phyloP scores from a whole-genome alignment of 1,140 invertebrate genomes.

The Drosophila athabasca region DNA sequence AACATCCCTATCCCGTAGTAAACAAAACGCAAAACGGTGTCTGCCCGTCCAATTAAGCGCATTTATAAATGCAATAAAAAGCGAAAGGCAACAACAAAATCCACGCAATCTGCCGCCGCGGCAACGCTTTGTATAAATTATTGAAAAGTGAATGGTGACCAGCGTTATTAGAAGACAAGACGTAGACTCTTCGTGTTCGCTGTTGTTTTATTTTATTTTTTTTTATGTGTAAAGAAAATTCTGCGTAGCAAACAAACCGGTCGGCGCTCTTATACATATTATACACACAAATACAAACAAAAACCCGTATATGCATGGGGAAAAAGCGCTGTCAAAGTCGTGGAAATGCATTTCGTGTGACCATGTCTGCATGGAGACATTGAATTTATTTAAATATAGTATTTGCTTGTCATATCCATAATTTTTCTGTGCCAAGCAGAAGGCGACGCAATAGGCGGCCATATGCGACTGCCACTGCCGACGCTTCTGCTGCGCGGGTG shows the following conservation, averaged over 20 bases:
- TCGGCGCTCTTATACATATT: conserved; percentile 58
- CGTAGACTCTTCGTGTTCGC: neutral
- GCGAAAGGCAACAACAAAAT: conserved; percentile 8
- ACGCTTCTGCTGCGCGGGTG: conserved; percentile 51
- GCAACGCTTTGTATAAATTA: too few relatives aligned
- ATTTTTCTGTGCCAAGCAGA: conserved; percentile 45
- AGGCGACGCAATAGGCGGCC: conserved; percentile 34
- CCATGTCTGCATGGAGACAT: conserved; percentile 14
- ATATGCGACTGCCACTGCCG: conserved; percentile 51
- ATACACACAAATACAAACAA: conserved; percentile 46
- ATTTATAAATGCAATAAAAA: conserved; percentile 32
- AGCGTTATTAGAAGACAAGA: conserved; percentile 29
- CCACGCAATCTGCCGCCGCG: neutral
- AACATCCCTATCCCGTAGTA: too few relatives aligned
- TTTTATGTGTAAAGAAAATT: conserved; percentile 51
- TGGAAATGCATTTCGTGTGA: conserved; percentile 24
- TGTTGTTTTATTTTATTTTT: neutral
- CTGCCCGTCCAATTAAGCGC: conserved; percentile 21
- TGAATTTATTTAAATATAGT: conserved; percentile 8
- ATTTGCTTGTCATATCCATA: conserved; percentile 33
- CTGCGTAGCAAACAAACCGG: conserved; percentile 76
- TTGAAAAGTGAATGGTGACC: conserved; percentile 10
- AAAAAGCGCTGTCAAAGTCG: conserved; percentile 58
- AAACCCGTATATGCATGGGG: conserved; percentile 42
- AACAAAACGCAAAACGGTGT: conserved; percentile 22